Percentiles rank a stretch among this genome's conserved stretches.
Evolutionary conservation across 2,113 vertebrate species (phyloP).

Genomic region (Scatophagus argus): DNA sequence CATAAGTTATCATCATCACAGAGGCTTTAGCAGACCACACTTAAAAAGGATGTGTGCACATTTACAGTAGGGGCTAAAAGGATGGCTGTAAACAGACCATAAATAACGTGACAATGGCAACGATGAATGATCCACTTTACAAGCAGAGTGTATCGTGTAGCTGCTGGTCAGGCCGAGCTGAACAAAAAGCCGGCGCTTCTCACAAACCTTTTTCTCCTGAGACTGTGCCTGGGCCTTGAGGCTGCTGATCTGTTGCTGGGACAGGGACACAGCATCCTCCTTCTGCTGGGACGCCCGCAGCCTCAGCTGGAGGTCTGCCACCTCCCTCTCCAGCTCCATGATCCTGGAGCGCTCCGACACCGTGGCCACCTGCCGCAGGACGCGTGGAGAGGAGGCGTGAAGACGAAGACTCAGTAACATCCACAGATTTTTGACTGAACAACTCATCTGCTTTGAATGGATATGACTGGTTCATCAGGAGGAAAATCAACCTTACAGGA

Average conservation of each 20-base stretch:
- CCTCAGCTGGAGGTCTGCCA: conserved; percentile 88
- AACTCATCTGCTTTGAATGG: not conserved
- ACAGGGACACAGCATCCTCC: conserved; percentile 79
- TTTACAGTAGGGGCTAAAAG: not conserved
- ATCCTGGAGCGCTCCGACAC: conserved; percentile 97
- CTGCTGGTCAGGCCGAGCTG: too few relatives aligned
- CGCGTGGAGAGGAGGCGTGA: not conserved
- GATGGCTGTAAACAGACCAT: not conserved
- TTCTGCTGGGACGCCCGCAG: conserved; percentile 86
- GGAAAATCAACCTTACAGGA: too few relatives aligned
- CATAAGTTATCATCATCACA: conserved; percentile 22
- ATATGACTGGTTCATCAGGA: not conserved
- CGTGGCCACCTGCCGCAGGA: conserved; percentile 88
- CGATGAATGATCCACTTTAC: not conserved
- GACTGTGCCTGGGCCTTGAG: conserved; percentile 74
- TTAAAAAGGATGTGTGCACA: not conserved
- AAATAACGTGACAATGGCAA: not conserved
- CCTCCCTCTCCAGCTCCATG: conserved; percentile 96
- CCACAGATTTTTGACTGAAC: not conserved
- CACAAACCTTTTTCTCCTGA: conserved; percentile 82
- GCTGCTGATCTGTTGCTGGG: conserved; percentile 76
- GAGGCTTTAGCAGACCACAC: conserved; percentile 10
- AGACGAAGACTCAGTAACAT: not conserved
- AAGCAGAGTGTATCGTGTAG: not conserved
- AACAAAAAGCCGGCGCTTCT: not conserved